Conservation (phyloP, 2,888 invertebrate species). For the Drosophila imparisetae region DNA sequence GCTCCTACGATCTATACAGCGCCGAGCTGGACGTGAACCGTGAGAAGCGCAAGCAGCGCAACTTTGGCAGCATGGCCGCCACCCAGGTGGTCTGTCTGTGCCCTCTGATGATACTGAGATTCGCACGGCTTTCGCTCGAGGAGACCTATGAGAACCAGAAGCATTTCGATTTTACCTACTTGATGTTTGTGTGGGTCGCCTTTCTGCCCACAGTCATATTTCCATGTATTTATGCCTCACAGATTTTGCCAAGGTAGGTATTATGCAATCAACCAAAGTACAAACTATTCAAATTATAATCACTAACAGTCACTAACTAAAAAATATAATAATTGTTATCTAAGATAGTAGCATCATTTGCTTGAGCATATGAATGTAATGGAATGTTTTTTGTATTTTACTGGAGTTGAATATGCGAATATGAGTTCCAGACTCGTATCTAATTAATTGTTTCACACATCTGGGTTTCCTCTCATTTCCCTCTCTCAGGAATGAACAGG, state of each 20-base stretch:
- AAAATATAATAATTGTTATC: too few species aligned
- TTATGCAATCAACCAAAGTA: too few species aligned
- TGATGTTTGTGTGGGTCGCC: constrained; percentile 89
- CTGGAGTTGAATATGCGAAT: neutral
- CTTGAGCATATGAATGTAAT: neutral
- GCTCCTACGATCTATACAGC: constrained; percentile 86
- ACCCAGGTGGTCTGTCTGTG: constrained; percentile 88
- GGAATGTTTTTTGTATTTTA: neutral
- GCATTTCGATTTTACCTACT: constrained; percentile 89
- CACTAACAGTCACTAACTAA: too few species aligned
- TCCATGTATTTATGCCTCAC: constrained; percentile 88
- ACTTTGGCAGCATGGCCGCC: constrained; percentile 88
- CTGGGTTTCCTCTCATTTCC: neutral
- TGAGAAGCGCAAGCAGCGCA: constrained; percentile 89
- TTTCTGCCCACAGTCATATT: constrained; percentile 89
- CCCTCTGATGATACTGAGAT: constrained; percentile 88
- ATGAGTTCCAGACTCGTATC: neutral
- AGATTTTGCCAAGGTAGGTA: constrained; percentile 88
- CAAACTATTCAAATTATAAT: neutral
- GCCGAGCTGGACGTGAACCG: constrained; percentile 86
- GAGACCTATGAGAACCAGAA: constrained; percentile 89
- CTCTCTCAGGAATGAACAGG: constrained; percentile 86
- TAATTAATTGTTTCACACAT: neutral
- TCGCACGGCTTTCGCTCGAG: constrained; percentile 88
- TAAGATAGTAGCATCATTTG: neutral